Conservation (phyloP, 2,797 vertebrate genomes). For the Kryptopterus vitreolus region DNA sequence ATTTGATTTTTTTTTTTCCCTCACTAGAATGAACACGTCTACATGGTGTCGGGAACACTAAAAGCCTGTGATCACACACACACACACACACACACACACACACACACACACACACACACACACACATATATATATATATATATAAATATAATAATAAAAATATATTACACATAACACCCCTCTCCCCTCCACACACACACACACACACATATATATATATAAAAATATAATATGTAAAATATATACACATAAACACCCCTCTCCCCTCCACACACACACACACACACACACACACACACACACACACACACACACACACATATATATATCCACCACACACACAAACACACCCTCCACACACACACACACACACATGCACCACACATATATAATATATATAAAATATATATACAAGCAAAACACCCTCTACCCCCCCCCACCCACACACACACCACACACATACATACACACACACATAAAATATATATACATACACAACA, state of each 20-base stretch:
- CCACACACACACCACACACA: background rate
- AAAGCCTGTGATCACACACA: slow-evolving; percentile 22
- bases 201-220: too few species aligned
- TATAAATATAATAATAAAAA: too few species aligned
- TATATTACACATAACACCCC: too few species aligned
- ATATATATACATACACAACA: background rate
- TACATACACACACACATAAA: background rate
- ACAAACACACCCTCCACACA: too few species aligned
- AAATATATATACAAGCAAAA: slow-evolving; percentile 6
- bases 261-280: background rate
- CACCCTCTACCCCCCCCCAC: too few species aligned
- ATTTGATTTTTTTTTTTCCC: slow-evolving; percentile 48
- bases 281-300: background rate
- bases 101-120: background rate
- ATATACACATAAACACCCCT: too few species aligned
- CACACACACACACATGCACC: too few species aligned
- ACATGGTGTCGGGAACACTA: slow-evolving; percentile 35
- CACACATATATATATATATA: too few species aligned
- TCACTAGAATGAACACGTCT: slow-evolving; percentile 46
- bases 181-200: too few species aligned
- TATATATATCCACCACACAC: too few species aligned
- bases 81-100: slow-evolving; percentile 2
- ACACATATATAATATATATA: too few species aligned
- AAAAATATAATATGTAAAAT: too few species aligned
- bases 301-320: background rate